Base-by-base conservation (phyloP, 1,140 invertebrate genomes). In the Amphibalanus amphitrite region DNA sequence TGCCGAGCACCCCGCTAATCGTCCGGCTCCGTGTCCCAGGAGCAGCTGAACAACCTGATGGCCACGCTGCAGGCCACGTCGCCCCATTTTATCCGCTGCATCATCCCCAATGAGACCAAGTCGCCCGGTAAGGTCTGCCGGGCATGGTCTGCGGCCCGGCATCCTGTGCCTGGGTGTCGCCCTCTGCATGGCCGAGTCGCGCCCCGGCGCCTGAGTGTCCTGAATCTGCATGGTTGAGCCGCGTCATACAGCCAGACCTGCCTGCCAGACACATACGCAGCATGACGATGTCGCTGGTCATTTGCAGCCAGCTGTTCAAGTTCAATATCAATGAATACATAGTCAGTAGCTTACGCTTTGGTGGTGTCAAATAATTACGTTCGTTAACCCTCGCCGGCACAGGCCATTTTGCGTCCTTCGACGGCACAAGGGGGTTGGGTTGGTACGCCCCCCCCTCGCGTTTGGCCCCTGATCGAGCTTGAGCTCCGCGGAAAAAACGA, bases 31-130 rank as follows among this genome's bases (percentile, higher is more conserved):
- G 4, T 38, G 33, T 38, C 69, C 71, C 76, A 82, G 82, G 82
- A 83, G 74, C 81, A 81, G 76, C 77, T 83, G 73, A 78, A 28
- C 74, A 82, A 81, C 76, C 75, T 84, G 76, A 84, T 84, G 83
- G 81, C 79, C 71, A 84, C 82, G 69, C 77, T 86, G 75, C 80
- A 83, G 74, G 81, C 79, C 72, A 87, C 86, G 68, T 82, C 85
- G 74, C 86, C 86, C 59, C 85, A 87, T 77, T 87, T 87, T 77
- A 85, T 87, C 73, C 83, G 86, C 74, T 88, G 86, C 78, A 86
- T 88, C 79, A 86, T 87, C 76, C 86, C 86, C 74, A 87, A 87
- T 77, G 86, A 88, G 78, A 79, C 82, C 75, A 87, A 87, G 77
- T 78, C 79, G 71, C 79, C 82, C 77, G 80, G 80, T 77, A 72